phyloP scores from a whole-genome alignment of 2,797 vertebrate species.

The Botia kubotai region DNA sequence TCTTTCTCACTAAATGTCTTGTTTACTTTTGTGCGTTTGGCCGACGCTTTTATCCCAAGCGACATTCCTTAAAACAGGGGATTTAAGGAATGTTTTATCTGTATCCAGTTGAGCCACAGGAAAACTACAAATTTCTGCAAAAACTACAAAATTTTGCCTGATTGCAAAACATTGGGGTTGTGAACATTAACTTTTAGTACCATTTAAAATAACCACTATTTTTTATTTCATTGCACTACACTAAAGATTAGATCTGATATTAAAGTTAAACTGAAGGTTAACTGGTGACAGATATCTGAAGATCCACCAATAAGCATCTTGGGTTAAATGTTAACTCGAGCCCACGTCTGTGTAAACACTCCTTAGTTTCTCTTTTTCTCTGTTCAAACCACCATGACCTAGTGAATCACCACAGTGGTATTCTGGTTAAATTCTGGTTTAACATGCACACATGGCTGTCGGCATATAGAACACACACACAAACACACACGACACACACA shows the following conservation, averaged over 20 bases:
- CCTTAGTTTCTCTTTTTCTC: conserved; percentile 72
- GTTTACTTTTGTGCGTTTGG: background rate
- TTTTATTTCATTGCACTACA: background rate
- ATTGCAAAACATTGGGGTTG: too few species aligned
- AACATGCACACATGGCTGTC: conserved; percentile 59
- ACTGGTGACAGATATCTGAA: background rate
- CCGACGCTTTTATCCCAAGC: too few species aligned
- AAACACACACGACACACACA: conserved; percentile 9
- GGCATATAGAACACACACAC: conserved; percentile 22
- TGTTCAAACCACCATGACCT: conserved; percentile 83
- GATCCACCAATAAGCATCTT: background rate
- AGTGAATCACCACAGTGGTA: conserved; percentile 83
- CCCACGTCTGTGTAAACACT: conserved; percentile 45
- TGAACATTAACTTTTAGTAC: too few species aligned
- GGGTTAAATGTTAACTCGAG: background rate
- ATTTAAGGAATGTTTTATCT: too few species aligned
- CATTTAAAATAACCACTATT: too few species aligned
- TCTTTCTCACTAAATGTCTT: background rate
- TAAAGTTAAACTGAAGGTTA: background rate
- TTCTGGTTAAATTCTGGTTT: conserved; percentile 84
- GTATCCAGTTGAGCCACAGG: too few species aligned
- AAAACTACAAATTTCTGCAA: too few species aligned
- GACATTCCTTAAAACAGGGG: too few species aligned
- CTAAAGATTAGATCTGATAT: background rate
- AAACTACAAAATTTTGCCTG: too few species aligned